Conservation (phyloP, 2,797 vertebrate genomes). For the Neopelma chrysocephalum region DNA sequence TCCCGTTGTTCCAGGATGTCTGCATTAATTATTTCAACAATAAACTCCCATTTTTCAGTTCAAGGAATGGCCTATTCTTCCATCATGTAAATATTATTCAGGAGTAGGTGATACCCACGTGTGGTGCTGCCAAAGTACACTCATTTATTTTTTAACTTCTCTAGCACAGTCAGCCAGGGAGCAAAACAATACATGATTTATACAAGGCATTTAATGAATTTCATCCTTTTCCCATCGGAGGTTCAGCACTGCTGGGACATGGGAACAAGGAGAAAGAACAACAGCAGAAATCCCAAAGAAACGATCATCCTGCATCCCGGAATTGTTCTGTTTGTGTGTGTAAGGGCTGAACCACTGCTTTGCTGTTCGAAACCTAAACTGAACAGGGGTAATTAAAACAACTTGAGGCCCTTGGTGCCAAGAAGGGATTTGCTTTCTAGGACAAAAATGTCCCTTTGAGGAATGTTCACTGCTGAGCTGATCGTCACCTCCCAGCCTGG, state of each 20-base stretch:
- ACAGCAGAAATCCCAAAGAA: background rate
- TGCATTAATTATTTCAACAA: conserved; percentile 43
- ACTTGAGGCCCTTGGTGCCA: background rate
- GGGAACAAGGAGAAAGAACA: background rate
- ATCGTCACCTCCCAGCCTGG: background rate
- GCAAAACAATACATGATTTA: conserved; percentile 30
- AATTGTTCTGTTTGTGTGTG: background rate
- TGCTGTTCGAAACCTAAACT: background rate
- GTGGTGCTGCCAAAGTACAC: conserved; percentile 30
- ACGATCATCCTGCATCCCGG: background rate
- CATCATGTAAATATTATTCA: conserved; percentile 39
- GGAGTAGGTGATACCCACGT: background rate
- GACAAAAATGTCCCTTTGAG: background rate
- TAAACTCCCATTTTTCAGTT: conserved; percentile 46
- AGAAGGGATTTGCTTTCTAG: conserved; percentile 9
- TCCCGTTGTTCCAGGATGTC: conserved; percentile 31
- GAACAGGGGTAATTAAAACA: background rate
- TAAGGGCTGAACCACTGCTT: background rate
- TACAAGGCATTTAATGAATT: conserved; percentile 26
- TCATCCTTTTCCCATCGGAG: background rate
- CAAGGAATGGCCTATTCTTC: background rate
- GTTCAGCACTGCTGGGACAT: background rate
- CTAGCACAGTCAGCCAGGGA: conserved; percentile 38
- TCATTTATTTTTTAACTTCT: conserved; percentile 48
- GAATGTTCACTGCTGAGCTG: background rate